phyloP scores from a whole-genome alignment of 1,140 invertebrate genomes.

The Steinernema feltiae region DNA sequence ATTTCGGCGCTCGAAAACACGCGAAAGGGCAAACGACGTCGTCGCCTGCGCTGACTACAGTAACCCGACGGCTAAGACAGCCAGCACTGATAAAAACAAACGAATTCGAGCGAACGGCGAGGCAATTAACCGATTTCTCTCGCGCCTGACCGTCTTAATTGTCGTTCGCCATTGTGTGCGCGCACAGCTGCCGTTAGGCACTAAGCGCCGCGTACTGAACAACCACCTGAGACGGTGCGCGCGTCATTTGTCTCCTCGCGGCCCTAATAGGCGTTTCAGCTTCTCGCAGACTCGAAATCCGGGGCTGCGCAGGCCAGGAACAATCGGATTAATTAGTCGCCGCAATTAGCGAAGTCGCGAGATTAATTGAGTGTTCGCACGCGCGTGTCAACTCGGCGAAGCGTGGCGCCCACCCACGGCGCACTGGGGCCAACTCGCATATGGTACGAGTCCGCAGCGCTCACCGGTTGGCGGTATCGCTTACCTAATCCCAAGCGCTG shows the following conservation, averaged over 20 bases:
- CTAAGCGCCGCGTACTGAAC: no score
- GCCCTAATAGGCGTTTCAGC: neutral
- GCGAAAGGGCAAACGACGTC: neutral
- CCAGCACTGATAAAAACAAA: neutral
- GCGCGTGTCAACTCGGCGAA: neutral
- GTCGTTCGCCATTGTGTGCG: neutral
- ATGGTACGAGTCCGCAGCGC: neutral
- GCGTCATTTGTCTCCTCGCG: neutral
- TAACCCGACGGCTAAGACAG: neutral
- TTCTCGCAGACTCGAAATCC: no score
- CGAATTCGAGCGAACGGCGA: neutral
- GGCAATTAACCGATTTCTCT: neutral
- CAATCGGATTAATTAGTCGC: constrained; percentile 7
- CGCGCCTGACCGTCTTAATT: neutral
- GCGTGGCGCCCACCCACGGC: neutral
- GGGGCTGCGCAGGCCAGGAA: neutral
- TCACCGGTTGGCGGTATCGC: neutral
- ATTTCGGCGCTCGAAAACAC: neutral
- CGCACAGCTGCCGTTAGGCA: constrained; percentile 9
- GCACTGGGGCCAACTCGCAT: neutral
- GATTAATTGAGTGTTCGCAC: no score
- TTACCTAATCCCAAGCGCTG: neutral
- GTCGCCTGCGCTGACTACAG: neutral
- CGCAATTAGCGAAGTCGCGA: constrained; percentile 4
- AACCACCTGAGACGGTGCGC: neutral